Evolutionary conservation across 2,113 vertebrate genomes (phyloP).

Genomic region (Cavia porcellus): DNA sequence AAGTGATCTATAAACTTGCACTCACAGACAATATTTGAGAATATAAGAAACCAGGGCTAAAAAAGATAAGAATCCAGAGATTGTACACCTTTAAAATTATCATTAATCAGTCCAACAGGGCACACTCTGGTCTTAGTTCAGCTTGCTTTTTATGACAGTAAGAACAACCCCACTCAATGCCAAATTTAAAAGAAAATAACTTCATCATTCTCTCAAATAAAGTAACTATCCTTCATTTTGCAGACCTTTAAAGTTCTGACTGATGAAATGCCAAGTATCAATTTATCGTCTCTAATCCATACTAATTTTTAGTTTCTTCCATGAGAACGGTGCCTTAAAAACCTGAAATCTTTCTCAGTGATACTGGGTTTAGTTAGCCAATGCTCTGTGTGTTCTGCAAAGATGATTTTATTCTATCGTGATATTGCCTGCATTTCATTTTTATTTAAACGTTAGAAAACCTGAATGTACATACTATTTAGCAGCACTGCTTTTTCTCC

Average conservation of each 20-base stretch:
- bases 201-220: neutral
- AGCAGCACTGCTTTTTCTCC: neutral
- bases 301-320: neutral
- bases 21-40: neutral
- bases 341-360: neutral
- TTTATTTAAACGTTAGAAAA: neutral
- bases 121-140: neutral
- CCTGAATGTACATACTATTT: neutral
- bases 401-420: slow-evolving; percentile 17
- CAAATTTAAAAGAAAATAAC: slow-evolving; percentile 9
- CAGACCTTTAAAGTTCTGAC: slow-evolving; percentile 14
- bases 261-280: neutral
- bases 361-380: neutral
- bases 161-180: neutral
- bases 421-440: neutral
- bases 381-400: neutral
- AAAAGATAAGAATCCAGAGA: no score
- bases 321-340: neutral
- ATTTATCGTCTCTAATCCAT: neutral
- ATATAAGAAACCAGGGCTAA: neutral
- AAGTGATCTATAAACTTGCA: neutral
- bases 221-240: neutral
- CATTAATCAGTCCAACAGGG: neutral
- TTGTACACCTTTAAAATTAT: neutral
- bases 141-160: neutral